Percentiles rank a stretch among this genome's conserved stretches.
phyloP scores from a whole-genome alignment of 1,140 invertebrate genomes.

The Daktulosphaira vitifoliae region DNA sequence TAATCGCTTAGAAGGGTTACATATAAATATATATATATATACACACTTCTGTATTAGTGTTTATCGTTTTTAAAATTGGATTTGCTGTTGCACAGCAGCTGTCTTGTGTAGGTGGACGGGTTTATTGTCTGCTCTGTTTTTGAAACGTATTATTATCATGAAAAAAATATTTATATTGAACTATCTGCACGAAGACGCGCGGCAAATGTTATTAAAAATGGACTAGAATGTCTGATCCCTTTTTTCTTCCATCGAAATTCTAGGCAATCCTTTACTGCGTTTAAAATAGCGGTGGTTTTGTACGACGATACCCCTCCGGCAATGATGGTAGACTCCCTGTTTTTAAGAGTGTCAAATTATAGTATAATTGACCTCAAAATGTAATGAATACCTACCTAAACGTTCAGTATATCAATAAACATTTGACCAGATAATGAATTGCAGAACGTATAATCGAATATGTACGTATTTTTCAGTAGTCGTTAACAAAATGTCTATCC shows the following conservation, averaged over 20 bases:
- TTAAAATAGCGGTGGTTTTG: slow-evolving; percentile 17
- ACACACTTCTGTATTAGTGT: too few relatives aligned
- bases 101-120: slow-evolving; percentile 17
- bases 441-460: too few relatives aligned
- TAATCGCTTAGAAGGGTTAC: slow-evolving; percentile 10
- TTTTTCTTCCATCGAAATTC: not conserved
- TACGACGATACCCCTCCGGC: not conserved
- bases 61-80: slow-evolving; percentile 21
- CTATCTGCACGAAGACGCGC: not conserved
- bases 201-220: slow-evolving; percentile 14
- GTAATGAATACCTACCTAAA: too few relatives aligned
- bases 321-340: too few relatives aligned
- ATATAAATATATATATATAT: not conserved
- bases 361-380: too few relatives aligned
- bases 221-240: slow-evolving; percentile 5
- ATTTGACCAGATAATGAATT: too few relatives aligned
- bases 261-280: slow-evolving; percentile 13
- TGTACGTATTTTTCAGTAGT: too few relatives aligned
- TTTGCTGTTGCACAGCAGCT: slow-evolving; percentile 21
- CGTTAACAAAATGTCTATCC: too few relatives aligned
- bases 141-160: slow-evolving; percentile 22
- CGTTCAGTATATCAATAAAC: too few relatives aligned
- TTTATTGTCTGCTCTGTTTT: not conserved
- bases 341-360: too few relatives aligned
- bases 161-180: slow-evolving; percentile 1